Evolutionary conservation across 1,140 invertebrate species (phyloP), one percentile per base, ranked within the genome.

Genomic region (Danaus melanippus): DNA sequence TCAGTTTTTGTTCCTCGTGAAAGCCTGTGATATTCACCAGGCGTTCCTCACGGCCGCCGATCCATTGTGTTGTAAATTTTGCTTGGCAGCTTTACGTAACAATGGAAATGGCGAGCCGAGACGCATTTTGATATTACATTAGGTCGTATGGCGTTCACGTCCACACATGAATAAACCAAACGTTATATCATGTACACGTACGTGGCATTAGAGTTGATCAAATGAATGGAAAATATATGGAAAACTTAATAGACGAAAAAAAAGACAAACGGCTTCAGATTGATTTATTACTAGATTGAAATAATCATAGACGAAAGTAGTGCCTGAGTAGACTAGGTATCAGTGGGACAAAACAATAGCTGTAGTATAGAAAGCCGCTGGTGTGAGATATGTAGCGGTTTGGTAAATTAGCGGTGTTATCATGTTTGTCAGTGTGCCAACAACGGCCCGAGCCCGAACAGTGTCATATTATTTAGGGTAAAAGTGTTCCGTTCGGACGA

Each of bases 101-200:
- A 64, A 69, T 66, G 65, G 64, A 64, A 65, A 62, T 63, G 32
- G 52, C 41, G 60, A 62, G 60, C 61, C 53, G 21, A 60, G 12
- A 62, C 57, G 63, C 59, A 65, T 65, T 56, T 44, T 53, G 56
- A 58, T 58, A 58, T 59, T 42, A 15, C 3, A 58, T 52, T 15
- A 46, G 40, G 46, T 32, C 6, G 21, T 32, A 32, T 32, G 21
- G 21, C 21, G 6, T 32, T 32, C 21, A 32, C 21, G 21, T 32
- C 2, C 21, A 32, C 21, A 32, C 21, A 32, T 32, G 21, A 32
- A 32, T 32, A 32, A 32, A 2, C 21, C 21, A 15, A 15, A 3
- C 1, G 15, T 15, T 15, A 32, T 32, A 32, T 7, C 21, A 5
- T 8, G 6, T 32, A 32, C 7, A 32, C 21, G 21, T 32, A 32